Conservation (phyloP, 2,113 vertebrate genomes). For the Telmatochromis sp. region DNA sequence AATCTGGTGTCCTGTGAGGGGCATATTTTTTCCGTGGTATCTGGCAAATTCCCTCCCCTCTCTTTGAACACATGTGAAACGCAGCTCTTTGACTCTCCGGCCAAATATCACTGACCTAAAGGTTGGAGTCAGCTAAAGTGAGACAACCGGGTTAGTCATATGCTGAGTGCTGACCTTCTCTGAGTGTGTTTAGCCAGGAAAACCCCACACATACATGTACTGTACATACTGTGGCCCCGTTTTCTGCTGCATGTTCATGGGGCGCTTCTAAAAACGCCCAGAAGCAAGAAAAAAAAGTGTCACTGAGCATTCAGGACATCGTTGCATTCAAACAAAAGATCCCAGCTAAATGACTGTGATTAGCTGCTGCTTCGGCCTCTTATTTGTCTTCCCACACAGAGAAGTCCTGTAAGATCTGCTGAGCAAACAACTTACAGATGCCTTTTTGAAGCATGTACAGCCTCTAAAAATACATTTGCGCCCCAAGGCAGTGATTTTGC, state of each 20-base stretch:
- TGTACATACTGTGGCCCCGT: constrained; percentile 13
- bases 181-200: constrained; percentile 35
- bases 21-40: constrained; percentile 22
- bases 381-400: constrained; percentile 39
- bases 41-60: constrained; percentile 45
- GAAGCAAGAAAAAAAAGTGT: not conserved
- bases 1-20: constrained; percentile 24
- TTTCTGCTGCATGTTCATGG: not conserved
- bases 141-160: constrained; percentile 49
- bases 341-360: constrained; percentile 25
- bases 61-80: constrained; percentile 52
- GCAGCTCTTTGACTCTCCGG: constrained; percentile 38
- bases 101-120: constrained; percentile 44
- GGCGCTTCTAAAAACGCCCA: not conserved
- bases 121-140: constrained; percentile 41
- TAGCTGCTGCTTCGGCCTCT: constrained; percentile 13
- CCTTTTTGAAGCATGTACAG: constrained; percentile 23
- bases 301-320: not conserved
- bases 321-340: constrained; percentile 34
- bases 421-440: constrained; percentile 28
- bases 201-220: constrained; percentile 34
- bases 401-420: constrained; percentile 13
- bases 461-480: constrained; percentile 46
- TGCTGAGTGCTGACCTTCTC: constrained; percentile 22
- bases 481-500: constrained; percentile 28